These are phyloP conservation scores for Pinctada fucata DNA, from an alignment of 2,888 invertebrate species.

Conservation along the genomic window DNA sequence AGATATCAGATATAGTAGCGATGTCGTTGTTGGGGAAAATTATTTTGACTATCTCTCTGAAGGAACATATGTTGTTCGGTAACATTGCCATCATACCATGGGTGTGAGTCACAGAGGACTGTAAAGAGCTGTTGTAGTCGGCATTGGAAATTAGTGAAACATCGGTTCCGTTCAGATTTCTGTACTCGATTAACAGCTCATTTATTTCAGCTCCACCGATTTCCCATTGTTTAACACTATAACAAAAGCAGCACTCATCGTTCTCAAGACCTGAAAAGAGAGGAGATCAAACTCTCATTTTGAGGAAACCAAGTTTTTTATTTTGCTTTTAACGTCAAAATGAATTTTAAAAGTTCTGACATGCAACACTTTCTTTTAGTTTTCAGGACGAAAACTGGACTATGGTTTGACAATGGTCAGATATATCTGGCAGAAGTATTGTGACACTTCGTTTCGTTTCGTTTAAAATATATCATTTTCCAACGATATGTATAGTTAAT, in stretches of 20 bases:
- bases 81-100: neutral
- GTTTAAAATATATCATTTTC: too few relatives aligned
- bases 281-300: too few relatives aligned
- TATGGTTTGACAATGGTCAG: too few relatives aligned
- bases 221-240: neutral
- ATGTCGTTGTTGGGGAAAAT: neutral
- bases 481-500: too few relatives aligned
- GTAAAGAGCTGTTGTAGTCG: neutral
- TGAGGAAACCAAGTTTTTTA: too few relatives aligned
- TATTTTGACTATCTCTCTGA: neutral
- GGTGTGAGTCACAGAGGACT: neutral
- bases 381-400: too few relatives aligned
- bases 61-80: neutral
- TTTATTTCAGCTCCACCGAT: neutral
- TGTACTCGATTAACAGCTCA: neutral
- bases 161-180: neutral
- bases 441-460: too few relatives aligned
- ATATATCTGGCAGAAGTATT: too few relatives aligned
- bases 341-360: too few relatives aligned
- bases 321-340: too few relatives aligned
- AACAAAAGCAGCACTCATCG: neutral
- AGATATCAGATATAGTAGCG: neutral
- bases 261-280: too few relatives aligned
- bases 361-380: too few relatives aligned
- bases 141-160: neutral